Evolutionary conservation across 2,113 vertebrate genomes (phyloP), one percentile per base, ranked within the genome.

Genomic region (Saimiri boliviensis): DNA sequence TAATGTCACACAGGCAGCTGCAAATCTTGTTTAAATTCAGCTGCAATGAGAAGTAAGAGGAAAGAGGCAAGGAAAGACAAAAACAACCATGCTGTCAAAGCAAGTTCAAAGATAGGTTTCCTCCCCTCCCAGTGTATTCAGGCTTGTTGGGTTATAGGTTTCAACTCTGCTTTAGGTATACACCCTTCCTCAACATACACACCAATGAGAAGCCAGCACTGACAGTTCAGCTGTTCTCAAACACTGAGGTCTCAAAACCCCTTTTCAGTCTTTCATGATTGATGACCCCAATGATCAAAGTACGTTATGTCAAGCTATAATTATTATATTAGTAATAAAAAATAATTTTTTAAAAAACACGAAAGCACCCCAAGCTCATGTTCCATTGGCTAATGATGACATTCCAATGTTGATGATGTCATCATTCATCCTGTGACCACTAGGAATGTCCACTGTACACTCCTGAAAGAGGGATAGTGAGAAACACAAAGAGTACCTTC

Each of bases 221-320:
- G 14, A 30, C 1, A 49, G 16, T 16, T 37, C 8, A 35, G 8
- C 11, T n/a, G 4, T 25, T 9, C 30, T 23, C 80, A 21, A 6
- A 74, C 14, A 0, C 25, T 47, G 14, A 58, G 54, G 6, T 76
- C 45, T 66, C 27, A 30, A 70, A n/a, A 79, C 5, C 20, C 17
- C 4, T 0, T 11, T 2, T 8, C 16, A 3, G 19, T 21, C 40
- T 2, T 16, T 23, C 1, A 0, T 1, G 20, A n/a, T 0, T 1
- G 0, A 13, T 49, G 40, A 68, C 6, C 30, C 35, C 66, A 35
- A 3, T 5, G 3, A 30, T 8, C 21, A 20, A 1, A 27, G 54
- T 25, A 49, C 2, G 4, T 13, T 32, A 0, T 23, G 27, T 47
- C 14, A 30, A 4, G 19, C 5, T 6, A 1, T 42, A 0, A 17